Percentiles rank a stretch among this genome's conserved stretches.
Conservation (phyloP, 2,113 vertebrate genomes). For the Petromus typicus region DNA sequence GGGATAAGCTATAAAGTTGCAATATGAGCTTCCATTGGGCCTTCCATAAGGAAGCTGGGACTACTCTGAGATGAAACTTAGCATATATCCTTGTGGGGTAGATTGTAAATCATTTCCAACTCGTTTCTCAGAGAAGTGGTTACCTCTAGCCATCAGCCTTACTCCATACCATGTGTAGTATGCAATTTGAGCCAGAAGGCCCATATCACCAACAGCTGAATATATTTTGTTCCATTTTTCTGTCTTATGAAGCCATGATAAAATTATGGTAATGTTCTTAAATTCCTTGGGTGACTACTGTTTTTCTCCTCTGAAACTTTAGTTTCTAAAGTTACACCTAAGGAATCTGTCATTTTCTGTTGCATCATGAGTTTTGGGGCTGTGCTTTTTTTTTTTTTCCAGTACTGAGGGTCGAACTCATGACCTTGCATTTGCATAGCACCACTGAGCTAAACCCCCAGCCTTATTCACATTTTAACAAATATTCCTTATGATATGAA, state of each 20-base stretch:
- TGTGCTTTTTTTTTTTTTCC: not conserved
- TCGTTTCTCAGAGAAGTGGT: slow-evolving; percentile 66
- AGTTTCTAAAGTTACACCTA: slow-evolving; percentile 52
- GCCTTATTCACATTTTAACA: not conserved
- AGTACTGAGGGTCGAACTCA: no score
- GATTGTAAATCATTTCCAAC: slow-evolving; percentile 35
- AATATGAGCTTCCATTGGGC: slow-evolving; percentile 68
- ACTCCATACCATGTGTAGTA: slow-evolving; percentile 61
- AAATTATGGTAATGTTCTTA: slow-evolving; percentile 59
- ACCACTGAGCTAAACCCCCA: no score
- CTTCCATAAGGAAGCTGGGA: slow-evolving; percentile 53
- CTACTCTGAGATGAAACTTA: slow-evolving; percentile 41
- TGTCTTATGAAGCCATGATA: slow-evolving; percentile 52
- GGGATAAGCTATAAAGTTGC: slow-evolving; percentile 23
- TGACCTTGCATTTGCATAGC: no score
- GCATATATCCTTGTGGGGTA: slow-evolving; percentile 34
- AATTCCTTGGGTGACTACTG: slow-evolving; percentile 38
- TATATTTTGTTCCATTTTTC: slow-evolving; percentile 50
- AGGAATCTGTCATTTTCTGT: slow-evolving; percentile 69
- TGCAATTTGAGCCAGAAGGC: slow-evolving; percentile 70
- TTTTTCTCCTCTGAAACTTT: slow-evolving; percentile 56
- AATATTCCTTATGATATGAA: slow-evolving; percentile 62
- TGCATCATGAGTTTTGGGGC: slow-evolving; percentile 69
- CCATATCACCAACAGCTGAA: slow-evolving; percentile 23
- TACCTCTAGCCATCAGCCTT: slow-evolving; percentile 76